Base-by-base conservation (phyloP, 2,113 vertebrate species). In the Buteo buteo region DNA sequence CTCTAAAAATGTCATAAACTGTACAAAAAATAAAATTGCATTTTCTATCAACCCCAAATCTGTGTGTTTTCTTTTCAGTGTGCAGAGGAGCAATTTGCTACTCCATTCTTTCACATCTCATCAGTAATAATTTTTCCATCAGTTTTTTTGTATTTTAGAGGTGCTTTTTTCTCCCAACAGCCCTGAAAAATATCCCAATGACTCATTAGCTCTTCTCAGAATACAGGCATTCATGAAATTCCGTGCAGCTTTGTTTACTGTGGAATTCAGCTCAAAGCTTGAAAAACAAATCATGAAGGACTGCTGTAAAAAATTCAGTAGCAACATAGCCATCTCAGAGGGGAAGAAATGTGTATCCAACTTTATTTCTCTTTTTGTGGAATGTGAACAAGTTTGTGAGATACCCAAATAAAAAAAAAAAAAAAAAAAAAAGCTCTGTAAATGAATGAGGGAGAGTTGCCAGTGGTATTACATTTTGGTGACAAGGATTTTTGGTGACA, bases 391-490 rank as follows among this genome's bases (percentile, higher is more conserved):
- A 54, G 13, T 66, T 61, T 79, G 34, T 47, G 42, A 86, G 24
- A 58, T 10, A 76, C 0, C 1, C 0, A 0, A 81, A 25, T 6
- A 10, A 26, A 31, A 5, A 29, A 73, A 59, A 49, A 77, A 67
- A 71, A 62, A 38, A 25, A 26, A 50, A 34, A 36, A 11, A 38
- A 61, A 45, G 1, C 18, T 55, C 58, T 80, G 58, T 36, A 61
- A 91, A 64, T 7, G 16, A 83, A 58, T 9, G 7, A 74, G 9
- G 17, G 59, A 82, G 55, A 54, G 32, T 16, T 88, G 52, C 44
- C 61, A 69, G 28, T 8, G 6, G 5, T 40, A 86, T 89, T 61
- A 38, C 8, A 32, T 77, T 80, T 85, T 77, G 47, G 36, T 62
- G n/a, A 77, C 16, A 80, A 88, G 38, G 4, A 47, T n/a, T 62